Evolutionary conservation across 2,113 vertebrate species (phyloP).

Genomic region (Cephalopterus ornatus): DNA sequence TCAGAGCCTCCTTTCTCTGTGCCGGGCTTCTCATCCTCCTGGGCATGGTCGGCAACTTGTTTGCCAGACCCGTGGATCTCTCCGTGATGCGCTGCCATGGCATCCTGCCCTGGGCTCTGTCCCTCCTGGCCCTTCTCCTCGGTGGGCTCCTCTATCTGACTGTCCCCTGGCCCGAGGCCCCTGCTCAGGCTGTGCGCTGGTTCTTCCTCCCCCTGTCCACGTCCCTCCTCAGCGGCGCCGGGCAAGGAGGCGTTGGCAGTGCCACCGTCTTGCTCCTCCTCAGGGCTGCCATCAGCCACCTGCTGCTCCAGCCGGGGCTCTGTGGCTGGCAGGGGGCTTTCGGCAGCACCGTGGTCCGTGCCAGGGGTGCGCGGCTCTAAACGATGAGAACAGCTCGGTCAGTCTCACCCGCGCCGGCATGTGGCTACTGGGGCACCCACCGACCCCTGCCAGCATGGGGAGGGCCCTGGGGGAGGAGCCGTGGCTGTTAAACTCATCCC

Average conservation of each 20-base stretch:
- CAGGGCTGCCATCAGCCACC: neutral
- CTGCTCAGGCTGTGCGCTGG: fast-evolving
- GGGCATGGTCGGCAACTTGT: neutral
- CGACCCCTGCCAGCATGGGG: fast-evolving
- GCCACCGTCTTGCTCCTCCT: constrained; percentile 9
- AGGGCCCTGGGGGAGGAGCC: neutral
- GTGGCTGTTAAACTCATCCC: neutral
- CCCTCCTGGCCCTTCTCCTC: neutral
- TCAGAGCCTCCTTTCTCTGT: neutral
- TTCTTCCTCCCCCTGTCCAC: neutral
- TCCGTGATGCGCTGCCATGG: neutral
- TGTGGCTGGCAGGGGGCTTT: constrained; percentile 54
- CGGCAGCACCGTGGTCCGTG: constrained; percentile 67
- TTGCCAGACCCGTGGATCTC: neutral
- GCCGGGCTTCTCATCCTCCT: neutral
- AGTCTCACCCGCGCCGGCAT: constrained; percentile 12
- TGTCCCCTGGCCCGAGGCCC: neutral
- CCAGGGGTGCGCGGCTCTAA: constrained; percentile 72
- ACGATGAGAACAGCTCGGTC: constrained; percentile 81
- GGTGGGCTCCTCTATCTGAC: neutral
- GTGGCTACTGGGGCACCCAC: fast-evolving
- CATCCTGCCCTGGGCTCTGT: neutral
- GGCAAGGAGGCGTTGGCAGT: neutral
- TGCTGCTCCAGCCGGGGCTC: constrained; percentile 69
- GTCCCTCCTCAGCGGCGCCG: fast-evolving